Evolutionary conservation across 2,888 invertebrate genomes (phyloP).

Genomic region (Drosophila kanekoi): DNA sequence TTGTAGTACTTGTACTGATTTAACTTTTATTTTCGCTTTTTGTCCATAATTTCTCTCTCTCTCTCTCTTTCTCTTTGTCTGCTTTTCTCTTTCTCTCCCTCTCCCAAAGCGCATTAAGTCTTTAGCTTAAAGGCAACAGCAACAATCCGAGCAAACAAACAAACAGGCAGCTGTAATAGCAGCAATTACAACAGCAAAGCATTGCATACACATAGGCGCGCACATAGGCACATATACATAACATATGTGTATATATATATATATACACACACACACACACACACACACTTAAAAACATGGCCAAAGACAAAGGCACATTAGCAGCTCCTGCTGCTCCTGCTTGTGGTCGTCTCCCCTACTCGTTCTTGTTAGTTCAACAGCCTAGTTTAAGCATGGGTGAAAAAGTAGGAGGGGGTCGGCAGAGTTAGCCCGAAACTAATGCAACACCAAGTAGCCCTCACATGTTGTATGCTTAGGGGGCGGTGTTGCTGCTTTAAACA

Average conservation of each 20-base stretch:
- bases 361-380: slow-evolving; percentile 23
- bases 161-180: slow-evolving; percentile 70
- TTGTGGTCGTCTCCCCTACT: slow-evolving; percentile 31
- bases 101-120: slow-evolving; percentile 75
- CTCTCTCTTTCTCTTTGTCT: neutral
- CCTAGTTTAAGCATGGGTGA: slow-evolving; percentile 1
- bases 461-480: slow-evolving; percentile 20
- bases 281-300: slow-evolving; percentile 23
- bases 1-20: slow-evolving; percentile 59
- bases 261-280: slow-evolving; percentile 11
- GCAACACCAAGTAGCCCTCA: slow-evolving; percentile 44
- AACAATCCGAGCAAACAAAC: slow-evolving; percentile 45
- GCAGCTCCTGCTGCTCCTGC: slow-evolving; percentile 46
- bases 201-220: slow-evolving; percentile 34
- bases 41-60: slow-evolving; percentile 52
- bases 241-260: neutral
- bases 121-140: slow-evolving; percentile 69
- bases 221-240: slow-evolving; percentile 12
- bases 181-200: slow-evolving; percentile 69
- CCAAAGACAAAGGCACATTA: slow-evolving; percentile 57
- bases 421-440: slow-evolving; percentile 51
- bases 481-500: slow-evolving; percentile 24
- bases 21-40: slow-evolving; percentile 59
- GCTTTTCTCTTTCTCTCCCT: neutral
- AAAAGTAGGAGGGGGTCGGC: neutral